Evolutionary conservation across 2,888 invertebrate species (phyloP).

Genomic region (Brachyopa scutellaris): DNA sequence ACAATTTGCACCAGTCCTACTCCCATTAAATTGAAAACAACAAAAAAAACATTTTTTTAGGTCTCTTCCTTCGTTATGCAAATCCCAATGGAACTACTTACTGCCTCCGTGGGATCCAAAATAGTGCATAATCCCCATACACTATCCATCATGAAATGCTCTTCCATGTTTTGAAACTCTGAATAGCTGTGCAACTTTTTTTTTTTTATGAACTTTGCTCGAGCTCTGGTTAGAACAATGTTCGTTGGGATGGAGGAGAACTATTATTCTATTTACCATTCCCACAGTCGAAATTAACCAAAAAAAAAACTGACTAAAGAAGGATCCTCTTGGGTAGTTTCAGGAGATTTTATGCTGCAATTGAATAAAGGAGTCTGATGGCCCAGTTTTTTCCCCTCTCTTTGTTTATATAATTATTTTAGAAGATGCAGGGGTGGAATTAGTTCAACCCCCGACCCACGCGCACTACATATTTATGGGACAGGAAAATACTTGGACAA

Average conservation of each 20-base stretch:
- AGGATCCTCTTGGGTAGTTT: constrained; percentile 52
- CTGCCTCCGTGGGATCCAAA: constrained; percentile 36
- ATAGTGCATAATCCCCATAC: neutral
- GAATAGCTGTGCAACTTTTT: constrained; percentile 5
- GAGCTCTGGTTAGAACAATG: neutral
- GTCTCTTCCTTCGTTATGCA: constrained; percentile 37
- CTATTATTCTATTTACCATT: constrained; percentile 62
- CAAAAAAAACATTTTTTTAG: constrained; percentile 14
- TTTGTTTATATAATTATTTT: constrained; percentile 4
- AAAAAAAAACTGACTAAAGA: constrained; percentile 27
- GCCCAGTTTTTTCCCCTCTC: constrained; percentile 64
- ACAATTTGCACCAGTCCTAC: constrained; percentile 10
- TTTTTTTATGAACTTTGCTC: constrained; percentile 29
- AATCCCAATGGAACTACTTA: constrained; percentile 39
- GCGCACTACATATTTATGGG: constrained; percentile 41
- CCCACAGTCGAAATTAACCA: constrained; percentile 19
- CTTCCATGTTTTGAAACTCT: constrained; percentile 16
- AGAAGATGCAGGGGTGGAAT: constrained; percentile 28
- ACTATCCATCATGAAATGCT: constrained; percentile 30
- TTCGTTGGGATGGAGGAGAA: constrained; percentile 11
- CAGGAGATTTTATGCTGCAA: constrained; percentile 29
- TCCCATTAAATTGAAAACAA: constrained; percentile 41
- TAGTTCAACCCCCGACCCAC: constrained; percentile 34
- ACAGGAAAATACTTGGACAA: constrained; percentile 51
- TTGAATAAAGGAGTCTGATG: constrained; percentile 50